A percentile compares a stretch with the other conserved stretches of the same genome.
Conservation (phyloP, 2,888 invertebrate genomes). For the Eilema depressum region DNA sequence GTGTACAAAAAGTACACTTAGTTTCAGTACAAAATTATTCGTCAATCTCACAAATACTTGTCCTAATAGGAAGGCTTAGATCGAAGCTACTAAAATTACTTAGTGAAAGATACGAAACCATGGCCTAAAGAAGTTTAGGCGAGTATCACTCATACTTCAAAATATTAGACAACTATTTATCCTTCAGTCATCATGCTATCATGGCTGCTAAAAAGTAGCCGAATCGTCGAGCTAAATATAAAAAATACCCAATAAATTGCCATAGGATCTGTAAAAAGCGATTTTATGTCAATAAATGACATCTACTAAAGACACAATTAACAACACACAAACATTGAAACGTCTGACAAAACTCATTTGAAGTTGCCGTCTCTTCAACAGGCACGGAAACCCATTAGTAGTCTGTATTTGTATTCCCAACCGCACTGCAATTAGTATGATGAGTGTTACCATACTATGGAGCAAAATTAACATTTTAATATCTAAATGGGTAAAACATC, state of each 20-base stretch:
- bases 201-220: no score
- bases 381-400: slow-evolving; percentile 2
- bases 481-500: slow-evolving; percentile 19
- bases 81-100: no score
- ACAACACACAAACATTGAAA: background rate
- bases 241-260: no score
- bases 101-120: no score
- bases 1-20: background rate
- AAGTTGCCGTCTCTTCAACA: background rate
- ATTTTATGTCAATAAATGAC: background rate
- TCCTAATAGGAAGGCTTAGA: no score
- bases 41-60: no score
- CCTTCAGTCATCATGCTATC: no score
- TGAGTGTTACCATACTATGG: slow-evolving; percentile 2
- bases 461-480: slow-evolving; percentile 13
- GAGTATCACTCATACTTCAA: no score
- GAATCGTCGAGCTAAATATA: no score
- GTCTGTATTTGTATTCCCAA: slow-evolving; percentile 11
- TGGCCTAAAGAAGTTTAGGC: no score
- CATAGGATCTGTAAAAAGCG: background rate
- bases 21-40: background rate
- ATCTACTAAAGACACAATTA: background rate
- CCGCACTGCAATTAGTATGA: slow-evolving; percentile 15
- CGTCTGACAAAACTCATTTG: slow-evolving; percentile 5
- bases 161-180: no score